phyloP scores from a whole-genome alignment of 2,888 invertebrate genomes.

The Ormyrus labotus region DNA sequence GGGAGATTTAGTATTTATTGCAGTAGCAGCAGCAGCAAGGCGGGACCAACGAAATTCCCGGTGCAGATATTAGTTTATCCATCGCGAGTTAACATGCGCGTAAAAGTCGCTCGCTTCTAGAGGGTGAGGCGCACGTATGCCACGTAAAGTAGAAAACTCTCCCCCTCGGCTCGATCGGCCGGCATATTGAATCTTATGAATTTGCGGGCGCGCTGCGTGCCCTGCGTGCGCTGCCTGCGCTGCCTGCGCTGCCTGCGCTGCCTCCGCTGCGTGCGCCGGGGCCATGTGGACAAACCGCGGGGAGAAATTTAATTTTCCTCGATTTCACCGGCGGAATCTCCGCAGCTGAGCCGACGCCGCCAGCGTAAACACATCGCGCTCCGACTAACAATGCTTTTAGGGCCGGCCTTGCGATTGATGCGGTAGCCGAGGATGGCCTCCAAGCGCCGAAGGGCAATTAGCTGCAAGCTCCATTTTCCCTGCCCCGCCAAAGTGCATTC shows the following conservation, averaged over 20 bases:
- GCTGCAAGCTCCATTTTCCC: background rate
- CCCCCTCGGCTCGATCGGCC: constrained; percentile 60
- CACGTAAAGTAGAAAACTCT: constrained; percentile 70
- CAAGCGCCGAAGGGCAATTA: constrained; percentile 8
- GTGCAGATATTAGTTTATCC: constrained; percentile 72
- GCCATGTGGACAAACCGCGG: constrained; percentile 57
- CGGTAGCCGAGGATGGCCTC: constrained; percentile 29
- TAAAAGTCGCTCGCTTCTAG: constrained; percentile 8
- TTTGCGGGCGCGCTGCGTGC: constrained; percentile 64
- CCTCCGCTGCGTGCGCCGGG: constrained; percentile 4
- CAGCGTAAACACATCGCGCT: background rate
- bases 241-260: constrained; percentile 2
- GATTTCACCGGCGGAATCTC: constrained; percentile 60
- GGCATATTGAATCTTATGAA: constrained; percentile 75
- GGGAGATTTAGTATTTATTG: no score
- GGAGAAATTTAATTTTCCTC: constrained; percentile 72
- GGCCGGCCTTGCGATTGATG: constrained; percentile 22
- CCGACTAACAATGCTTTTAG: constrained; percentile 13
- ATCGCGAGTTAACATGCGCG: constrained; percentile 62
- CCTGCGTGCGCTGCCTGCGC: background rate
- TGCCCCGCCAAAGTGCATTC: background rate
- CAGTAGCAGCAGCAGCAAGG: no score
- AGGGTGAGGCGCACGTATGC: constrained; percentile 64
- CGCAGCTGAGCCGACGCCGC: constrained; percentile 3
- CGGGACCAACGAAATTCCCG: constrained; percentile 1